phyloP scores from a whole-genome alignment of 2,888 invertebrate genomes.

The Tipula helvola region DNA sequence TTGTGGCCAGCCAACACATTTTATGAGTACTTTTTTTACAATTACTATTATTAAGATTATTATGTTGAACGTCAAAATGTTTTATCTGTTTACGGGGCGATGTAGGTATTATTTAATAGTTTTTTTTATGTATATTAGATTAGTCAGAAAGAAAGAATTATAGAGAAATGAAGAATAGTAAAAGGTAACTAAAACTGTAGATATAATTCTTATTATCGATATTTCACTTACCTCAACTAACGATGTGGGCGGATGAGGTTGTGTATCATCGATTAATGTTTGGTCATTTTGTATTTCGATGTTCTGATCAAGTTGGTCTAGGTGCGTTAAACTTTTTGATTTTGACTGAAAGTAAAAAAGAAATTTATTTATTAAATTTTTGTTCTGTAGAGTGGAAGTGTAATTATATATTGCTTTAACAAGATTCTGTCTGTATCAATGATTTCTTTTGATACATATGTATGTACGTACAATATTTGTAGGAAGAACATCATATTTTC shows the following conservation, averaged over 20 bases:
- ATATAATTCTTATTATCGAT: background rate
- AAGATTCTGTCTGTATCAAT: no score
- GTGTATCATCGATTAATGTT: background rate
- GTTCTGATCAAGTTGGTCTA: conserved; percentile 50
- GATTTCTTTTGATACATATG: background rate
- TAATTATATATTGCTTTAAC: background rate
- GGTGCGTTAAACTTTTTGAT: conserved; percentile 58
- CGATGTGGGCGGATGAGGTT: background rate
- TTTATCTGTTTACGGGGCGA: background rate
- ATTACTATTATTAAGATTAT: background rate
- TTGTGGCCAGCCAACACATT: background rate
- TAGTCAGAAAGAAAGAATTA: background rate
- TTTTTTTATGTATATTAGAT: background rate
- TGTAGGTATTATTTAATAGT: background rate
- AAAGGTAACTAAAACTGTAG: background rate
- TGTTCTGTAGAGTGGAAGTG: background rate
- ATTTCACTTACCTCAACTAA: conserved; percentile 8
- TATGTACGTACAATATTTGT: background rate
- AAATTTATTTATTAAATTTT: background rate
- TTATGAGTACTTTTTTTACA: background rate
- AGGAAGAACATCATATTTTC: background rate
- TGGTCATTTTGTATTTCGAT: conserved; percentile 20
- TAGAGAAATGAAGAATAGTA: background rate
- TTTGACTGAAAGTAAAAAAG: conserved; percentile 41
- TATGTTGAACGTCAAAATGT: background rate